Base-by-base conservation (phyloP, 2,797 vertebrate species). In the Sebastes itinus region DNA sequence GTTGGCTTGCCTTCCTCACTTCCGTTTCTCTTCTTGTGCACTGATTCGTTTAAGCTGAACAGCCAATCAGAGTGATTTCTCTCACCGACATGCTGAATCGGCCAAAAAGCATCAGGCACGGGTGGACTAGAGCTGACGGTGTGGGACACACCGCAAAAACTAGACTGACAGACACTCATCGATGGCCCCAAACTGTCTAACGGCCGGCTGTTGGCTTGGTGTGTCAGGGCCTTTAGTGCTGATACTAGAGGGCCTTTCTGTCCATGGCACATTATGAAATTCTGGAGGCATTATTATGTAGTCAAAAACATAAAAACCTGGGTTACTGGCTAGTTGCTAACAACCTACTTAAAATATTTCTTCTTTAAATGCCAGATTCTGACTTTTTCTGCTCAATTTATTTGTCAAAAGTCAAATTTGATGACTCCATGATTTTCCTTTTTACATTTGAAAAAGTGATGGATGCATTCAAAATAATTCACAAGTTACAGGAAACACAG, bases 401-500 rank as follows among this genome's bases (percentile, higher is more conserved):
- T 33, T 73, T 27, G 4, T 22, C n/a, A 38, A 55, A 67, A 30
- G 16, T 65, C 9, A 64, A 20, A 56, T 61, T 14, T 13, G 2
- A 33, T 23, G n/a, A 35, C 7, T 32, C 46, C 7, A 28, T 1
- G 8, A 67, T 67, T 75, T 32, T 59, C 18, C 3, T 62, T 38
- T 33, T 71, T 68, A 16, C 49, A 13, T 64, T 60, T 27, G 52
- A 49, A 58, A 30, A 76, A 25, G 33, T 27, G 12, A 42, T 23
- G 52, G 25, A 30, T 72, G 25, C 22, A 12, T 33, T 52, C 1
- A 74, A 38, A 46, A 72, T 75, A 54, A 82, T 55, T 74, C 2
- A 71, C 25, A 32, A 76, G 38, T 30, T 42, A 64, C 62, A 69
- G 54, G 56, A 80, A 78, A 78, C 35, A 6, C 8, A 32, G 12